These are phyloP conservation scores for Minunthozetes semirufus DNA, from an alignment of 2,888 invertebrate genomes.

Conservation along the genomic window DNA sequence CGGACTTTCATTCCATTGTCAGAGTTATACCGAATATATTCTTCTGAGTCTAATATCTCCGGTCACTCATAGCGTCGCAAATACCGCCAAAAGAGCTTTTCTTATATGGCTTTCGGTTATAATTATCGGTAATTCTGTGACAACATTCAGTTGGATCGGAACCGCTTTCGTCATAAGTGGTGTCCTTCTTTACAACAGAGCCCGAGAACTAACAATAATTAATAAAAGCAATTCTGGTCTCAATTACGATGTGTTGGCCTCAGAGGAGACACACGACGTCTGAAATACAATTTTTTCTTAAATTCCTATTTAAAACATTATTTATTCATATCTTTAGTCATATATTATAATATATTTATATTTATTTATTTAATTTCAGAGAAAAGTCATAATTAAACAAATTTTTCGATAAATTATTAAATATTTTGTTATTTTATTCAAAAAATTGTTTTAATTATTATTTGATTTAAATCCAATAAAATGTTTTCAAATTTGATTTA, in stretches of 20 bases:
- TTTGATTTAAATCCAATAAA: neutral
- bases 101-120: constrained; percentile 69
- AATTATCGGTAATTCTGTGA: constrained; percentile 67
- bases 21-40: constrained; percentile 70
- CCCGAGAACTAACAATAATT: constrained; percentile 50
- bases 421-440: too few species aligned
- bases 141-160: constrained; percentile 63
- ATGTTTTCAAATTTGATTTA: neutral
- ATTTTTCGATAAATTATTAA: too few species aligned
- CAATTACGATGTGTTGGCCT: neutral
- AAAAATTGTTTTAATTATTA: too few species aligned
- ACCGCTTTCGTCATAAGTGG: constrained; percentile 64
- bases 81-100: constrained; percentile 69
- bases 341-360: neutral
- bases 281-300: too few species aligned
- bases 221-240: neutral
- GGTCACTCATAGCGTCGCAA: constrained; percentile 71
- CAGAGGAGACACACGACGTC: neutral
- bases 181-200: constrained; percentile 66
- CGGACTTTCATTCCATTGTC: constrained; percentile 70
- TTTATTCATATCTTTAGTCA: neutral
- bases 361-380: too few species aligned
- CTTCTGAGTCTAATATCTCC: constrained; percentile 72
- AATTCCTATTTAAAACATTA: too few species aligned
- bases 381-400: too few species aligned